Evolutionary conservation across 2,888 invertebrate genomes (phyloP).

Genomic region (Acrocyrtus sp.): DNA sequence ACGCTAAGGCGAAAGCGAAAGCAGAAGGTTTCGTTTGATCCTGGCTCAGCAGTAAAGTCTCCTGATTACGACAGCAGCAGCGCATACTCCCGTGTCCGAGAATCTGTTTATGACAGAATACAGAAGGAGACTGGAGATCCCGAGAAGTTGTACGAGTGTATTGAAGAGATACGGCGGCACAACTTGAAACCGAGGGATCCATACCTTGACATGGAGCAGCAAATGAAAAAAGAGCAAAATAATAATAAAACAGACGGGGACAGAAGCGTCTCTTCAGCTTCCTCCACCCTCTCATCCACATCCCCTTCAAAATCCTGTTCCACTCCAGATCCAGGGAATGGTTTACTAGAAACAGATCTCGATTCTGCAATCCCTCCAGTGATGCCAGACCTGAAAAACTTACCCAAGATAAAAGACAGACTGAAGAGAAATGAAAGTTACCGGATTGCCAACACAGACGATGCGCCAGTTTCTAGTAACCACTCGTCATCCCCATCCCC

Average conservation of each 20-base stretch:
- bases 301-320: slow-evolving; percentile 24
- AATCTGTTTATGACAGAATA: slow-evolving; percentile 62
- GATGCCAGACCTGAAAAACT: slow-evolving; percentile 62
- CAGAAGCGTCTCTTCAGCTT: slow-evolving; percentile 1
- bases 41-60: slow-evolving; percentile 61
- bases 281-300: slow-evolving; percentile 24
- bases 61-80: slow-evolving; percentile 57
- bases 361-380: slow-evolving; percentile 63
- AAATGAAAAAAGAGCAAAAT: too few relatives aligned
- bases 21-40: slow-evolving; percentile 62
- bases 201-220: slow-evolving; percentile 37
- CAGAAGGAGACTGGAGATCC: slow-evolving; percentile 46
- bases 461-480: slow-evolving; percentile 18
- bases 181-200: slow-evolving; percentile 60
- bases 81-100: slow-evolving; percentile 58
- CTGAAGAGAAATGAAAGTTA: slow-evolving; percentile 63
- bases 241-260: neutral
- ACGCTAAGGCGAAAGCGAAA: slow-evolving; percentile 59
- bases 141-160: slow-evolving; percentile 63
- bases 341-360: slow-evolving; percentile 62
- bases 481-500: neutral
- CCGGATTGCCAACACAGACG: slow-evolving; percentile 62
- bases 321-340: slow-evolving; percentile 25
- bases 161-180: slow-evolving; percentile 63
- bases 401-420: slow-evolving; percentile 63